Percentiles rank a stretch among this genome's conserved stretches.
phyloP scores from a whole-genome alignment of 30 jellyfish, hydroid and myxozoan genomes.

The Aurelia sp. region DNA sequence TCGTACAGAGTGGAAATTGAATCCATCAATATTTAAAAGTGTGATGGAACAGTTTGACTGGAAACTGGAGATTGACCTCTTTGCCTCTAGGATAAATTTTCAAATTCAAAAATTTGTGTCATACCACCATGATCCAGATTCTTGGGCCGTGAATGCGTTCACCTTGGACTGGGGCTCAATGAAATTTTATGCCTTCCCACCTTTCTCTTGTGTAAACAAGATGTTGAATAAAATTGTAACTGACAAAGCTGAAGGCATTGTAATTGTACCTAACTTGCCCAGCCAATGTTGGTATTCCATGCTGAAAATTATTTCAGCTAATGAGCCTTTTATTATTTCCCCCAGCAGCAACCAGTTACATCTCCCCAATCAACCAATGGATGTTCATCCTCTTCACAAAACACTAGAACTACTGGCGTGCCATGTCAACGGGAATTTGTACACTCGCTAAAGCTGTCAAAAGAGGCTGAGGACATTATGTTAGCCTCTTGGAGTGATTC shows the following conservation, averaged over 20 bases:
- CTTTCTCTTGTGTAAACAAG: slow-evolving; percentile 9
- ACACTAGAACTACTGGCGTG: slow-evolving; percentile 34
- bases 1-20: slow-evolving; percentile 43
- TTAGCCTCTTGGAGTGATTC: background rate
- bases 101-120: slow-evolving; percentile 18
- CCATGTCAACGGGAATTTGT: slow-evolving; percentile 7
- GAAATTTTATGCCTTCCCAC: slow-evolving; percentile 56
- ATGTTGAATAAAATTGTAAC: slow-evolving; percentile 5
- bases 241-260: slow-evolving; percentile 47
- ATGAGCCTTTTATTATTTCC: slow-evolving; percentile 28
- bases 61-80: slow-evolving; percentile 28
- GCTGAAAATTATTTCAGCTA: background rate
- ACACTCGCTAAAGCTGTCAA: background rate
- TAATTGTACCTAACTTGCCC: slow-evolving; percentile 69
- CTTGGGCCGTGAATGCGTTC: slow-evolving; percentile 3
- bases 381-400: slow-evolving; percentile 42
- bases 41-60: background rate
- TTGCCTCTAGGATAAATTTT: slow-evolving; percentile 37
- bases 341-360: slow-evolving; percentile 42
- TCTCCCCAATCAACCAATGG: slow-evolving; percentile 28
- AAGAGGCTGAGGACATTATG: slow-evolving; percentile 1
- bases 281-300: slow-evolving; percentile 43
- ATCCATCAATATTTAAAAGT: background rate
- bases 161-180: no score
- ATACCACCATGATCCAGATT: slow-evolving; percentile 49